Evolutionary conservation across 2,888 invertebrate species (phyloP), one percentile per base, ranked within the genome.

Genomic region (Parascotia fuliginaria): DNA sequence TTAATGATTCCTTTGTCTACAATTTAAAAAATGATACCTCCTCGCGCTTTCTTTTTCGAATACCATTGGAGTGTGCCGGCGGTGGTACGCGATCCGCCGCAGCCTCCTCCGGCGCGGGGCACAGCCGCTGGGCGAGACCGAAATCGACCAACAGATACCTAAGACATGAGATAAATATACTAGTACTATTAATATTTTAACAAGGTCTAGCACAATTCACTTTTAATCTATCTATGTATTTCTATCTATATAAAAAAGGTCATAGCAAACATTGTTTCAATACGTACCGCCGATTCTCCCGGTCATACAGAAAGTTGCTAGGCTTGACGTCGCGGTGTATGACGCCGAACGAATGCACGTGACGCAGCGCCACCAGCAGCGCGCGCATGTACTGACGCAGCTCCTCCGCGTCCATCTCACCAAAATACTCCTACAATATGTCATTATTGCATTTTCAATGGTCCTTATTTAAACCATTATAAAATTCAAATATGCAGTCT

Each of bases 251-350:
- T n/a, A n/a, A n/a, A n/a, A n/a, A n/a, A n/a, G n/a, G n/a, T n/a
- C n/a, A n/a, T n/a, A n/a, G n/a, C n/a, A n/a, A n/a, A n/a, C n/a
- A n/a, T n/a, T n/a, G n/a, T n/a, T n/a, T 3, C 2, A 19, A 19
- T 2, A 19, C 19, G 3, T 24, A 94, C 95, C 93, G 93, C 64
- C 92, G 92, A 52, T 93, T 94, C 19, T 93, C 92, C 9, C 97
- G 92, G 83, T 97, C 96, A 77, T 97, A 97, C 7, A 98, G 92
- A 83, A 98, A 98, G 89, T 98, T 98, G 84, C 96, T 96, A 1
- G 98, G 98, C 85, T 98, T 98, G 32, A 98, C 94, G 77, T 98
- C 98, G 45, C 98, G 92, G 80, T 98, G 98, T 52, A 98, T 97
- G 55, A 98, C 95, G 56, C 95, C 95, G 79, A 96, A 96, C 34